A percentile compares a stretch with the other conserved stretches of the same genome.
Evolutionary conservation across 2,797 vertebrate species (phyloP).

Genomic region (Glyptemys insculpta): DNA sequence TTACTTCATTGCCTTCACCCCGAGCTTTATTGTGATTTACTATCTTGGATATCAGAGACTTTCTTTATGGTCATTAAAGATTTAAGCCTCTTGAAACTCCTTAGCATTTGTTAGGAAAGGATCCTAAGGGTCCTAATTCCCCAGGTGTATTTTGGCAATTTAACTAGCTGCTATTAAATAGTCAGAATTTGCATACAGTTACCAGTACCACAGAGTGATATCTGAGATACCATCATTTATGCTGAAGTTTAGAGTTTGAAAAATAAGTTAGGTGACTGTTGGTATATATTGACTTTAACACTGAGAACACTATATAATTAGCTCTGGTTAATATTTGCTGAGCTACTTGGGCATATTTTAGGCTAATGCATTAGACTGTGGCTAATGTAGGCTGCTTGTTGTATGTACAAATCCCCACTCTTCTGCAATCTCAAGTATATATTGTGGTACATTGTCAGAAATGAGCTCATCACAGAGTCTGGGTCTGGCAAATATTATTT

Average conservation of each 20-base stretch:
- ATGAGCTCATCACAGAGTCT: neutral
- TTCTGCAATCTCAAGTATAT: neutral
- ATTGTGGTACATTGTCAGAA: neutral
- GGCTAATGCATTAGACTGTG: neutral
- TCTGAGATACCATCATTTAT: neutral
- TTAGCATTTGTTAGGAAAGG: neutral
- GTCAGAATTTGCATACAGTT: neutral
- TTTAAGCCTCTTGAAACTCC: neutral
- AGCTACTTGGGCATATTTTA: neutral
- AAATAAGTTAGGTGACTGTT: neutral
- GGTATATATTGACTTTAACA: neutral
- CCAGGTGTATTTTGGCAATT: neutral
- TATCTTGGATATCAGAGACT: neutral
- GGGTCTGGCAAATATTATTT: neutral
- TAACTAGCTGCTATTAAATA: neutral
- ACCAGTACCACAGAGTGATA: neutral
- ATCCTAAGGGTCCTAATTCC: neutral
- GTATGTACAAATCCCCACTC: neutral
- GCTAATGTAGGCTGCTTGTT: neutral
- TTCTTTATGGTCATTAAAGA: neutral
- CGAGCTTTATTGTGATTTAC: neutral
- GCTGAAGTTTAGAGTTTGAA: neutral
- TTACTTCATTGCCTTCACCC: neutral
- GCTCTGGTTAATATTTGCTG: neutral
- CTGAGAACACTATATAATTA: neutral